phyloP scores from a whole-genome alignment of 2,888 invertebrate genomes.

The Plemyria rubiginata region DNA sequence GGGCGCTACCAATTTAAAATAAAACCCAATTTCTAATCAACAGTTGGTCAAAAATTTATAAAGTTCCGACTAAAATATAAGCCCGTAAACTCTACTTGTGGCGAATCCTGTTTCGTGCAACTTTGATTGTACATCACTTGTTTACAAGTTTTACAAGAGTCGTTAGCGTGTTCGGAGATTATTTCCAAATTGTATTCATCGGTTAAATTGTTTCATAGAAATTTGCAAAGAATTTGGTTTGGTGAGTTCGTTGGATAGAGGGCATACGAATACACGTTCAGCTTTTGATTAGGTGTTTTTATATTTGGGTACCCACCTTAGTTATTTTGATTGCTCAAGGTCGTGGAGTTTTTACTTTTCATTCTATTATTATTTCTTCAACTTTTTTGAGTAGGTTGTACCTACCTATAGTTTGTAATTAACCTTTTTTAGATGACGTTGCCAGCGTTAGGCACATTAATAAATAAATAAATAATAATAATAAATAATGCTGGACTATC shows the following conservation, averaged over 20 bases:
- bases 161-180: slow-evolving; percentile 61
- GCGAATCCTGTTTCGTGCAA: slow-evolving; percentile 45
- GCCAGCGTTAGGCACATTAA: too few relatives aligned
- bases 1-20: too few relatives aligned
- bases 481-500: too few relatives aligned
- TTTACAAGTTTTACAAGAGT: slow-evolving; percentile 54
- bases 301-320: not conserved
- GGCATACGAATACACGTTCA: not conserved
- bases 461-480: too few relatives aligned
- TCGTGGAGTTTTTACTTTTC: too few relatives aligned
- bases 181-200: slow-evolving; percentile 52
- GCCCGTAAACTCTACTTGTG: slow-evolving; percentile 5
- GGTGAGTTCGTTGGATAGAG: not conserved
- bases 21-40: too few relatives aligned
- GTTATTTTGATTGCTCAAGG: not conserved
- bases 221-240: slow-evolving; percentile 18
- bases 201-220: slow-evolving; percentile 44
- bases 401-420: too few relatives aligned
- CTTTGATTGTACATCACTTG: slow-evolving; percentile 70
- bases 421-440: too few relatives aligned
- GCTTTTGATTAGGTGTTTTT: not conserved
- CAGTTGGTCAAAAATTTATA: not conserved
- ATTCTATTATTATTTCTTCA: too few relatives aligned
- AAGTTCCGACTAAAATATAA: not conserved
- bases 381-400: too few relatives aligned